These are phyloP conservation scores for Diabrotica balteata DNA, from an alignment of 2,888 invertebrate genomes.

Conservation along the genomic window DNA sequence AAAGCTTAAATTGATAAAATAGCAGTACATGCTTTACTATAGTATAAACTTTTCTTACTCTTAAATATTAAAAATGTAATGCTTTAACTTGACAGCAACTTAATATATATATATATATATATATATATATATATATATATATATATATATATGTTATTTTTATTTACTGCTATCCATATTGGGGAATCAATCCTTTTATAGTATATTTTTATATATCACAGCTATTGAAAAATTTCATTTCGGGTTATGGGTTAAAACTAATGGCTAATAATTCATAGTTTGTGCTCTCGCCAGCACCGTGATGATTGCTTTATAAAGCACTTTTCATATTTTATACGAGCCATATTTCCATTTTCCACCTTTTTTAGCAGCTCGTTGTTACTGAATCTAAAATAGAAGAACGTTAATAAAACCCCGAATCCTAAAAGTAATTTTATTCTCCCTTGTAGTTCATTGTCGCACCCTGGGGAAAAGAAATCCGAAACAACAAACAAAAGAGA, in stretches of 20 bases:
- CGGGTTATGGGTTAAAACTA: slow-evolving; percentile 2
- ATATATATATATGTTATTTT: too few relatives aligned
- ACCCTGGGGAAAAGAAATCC: slow-evolving; percentile 3
- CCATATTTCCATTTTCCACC: slow-evolving; percentile 6
- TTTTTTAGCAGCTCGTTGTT: not conserved
- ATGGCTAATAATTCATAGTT: slow-evolving; percentile 11
- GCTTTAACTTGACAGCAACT: too few relatives aligned
- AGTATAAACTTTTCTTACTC: too few relatives aligned
- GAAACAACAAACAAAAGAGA: slow-evolving; percentile 12
- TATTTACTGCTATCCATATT: too few relatives aligned
- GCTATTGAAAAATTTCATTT: slow-evolving; percentile 4
- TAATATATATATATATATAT: too few relatives aligned
- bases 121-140: too few relatives aligned
- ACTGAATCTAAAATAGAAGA: slow-evolving; percentile 10
- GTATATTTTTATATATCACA: not conserved
- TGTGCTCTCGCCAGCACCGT: slow-evolving; percentile 4
- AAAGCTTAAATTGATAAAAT: too few relatives aligned
- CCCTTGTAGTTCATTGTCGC: slow-evolving; percentile 12
- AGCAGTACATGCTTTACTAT: too few relatives aligned
- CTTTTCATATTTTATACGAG: slow-evolving; percentile 9
- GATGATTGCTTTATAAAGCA: slow-evolving; percentile 15
- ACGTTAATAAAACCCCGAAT: slow-evolving; percentile 4
- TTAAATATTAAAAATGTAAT: too few relatives aligned
- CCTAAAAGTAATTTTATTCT: slow-evolving; percentile 13
- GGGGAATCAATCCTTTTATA: too few relatives aligned